Conservation (phyloP, 2,113 vertebrate species). For the Upupa epops region DNA sequence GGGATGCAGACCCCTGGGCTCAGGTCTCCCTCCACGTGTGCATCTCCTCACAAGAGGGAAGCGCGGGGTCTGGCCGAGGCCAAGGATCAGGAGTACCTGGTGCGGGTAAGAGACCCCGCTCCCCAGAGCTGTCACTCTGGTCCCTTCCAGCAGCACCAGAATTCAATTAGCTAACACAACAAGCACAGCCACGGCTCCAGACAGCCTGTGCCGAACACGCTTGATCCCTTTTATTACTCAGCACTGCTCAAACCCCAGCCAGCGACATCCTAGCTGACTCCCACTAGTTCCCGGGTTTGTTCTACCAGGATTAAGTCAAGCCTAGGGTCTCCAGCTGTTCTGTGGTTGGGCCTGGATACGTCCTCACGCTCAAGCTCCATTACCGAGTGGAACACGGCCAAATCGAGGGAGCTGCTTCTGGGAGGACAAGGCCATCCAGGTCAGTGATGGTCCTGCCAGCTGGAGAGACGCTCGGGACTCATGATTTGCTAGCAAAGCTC, state of each 20-base stretch:
- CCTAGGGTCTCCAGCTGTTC: constrained; percentile 64
- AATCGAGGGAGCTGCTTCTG: constrained; percentile 55
- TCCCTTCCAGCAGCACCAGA: constrained; percentile 56
- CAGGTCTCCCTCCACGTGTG: background rate
- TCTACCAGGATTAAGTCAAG: constrained; percentile 61
- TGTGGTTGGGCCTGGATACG: constrained; percentile 53
- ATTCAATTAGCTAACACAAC: constrained; percentile 66
- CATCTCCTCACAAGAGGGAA: background rate
- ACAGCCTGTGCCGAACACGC: constrained; percentile 43
- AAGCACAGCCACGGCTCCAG: constrained; percentile 47
- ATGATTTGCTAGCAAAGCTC: constrained; percentile 50
- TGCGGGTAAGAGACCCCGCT: background rate
- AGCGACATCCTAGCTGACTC: constrained; percentile 56
- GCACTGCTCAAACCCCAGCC: constrained; percentile 17
- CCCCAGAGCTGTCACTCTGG: constrained; percentile 51
- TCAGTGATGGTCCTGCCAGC: constrained; percentile 58
- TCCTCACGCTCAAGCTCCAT: constrained; percentile 60
- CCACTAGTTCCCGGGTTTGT: constrained; percentile 37
- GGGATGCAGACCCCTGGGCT: background rate
- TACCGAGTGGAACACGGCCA: constrained; percentile 68
- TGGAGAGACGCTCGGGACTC: constrained; percentile 46
- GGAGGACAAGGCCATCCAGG: constrained; percentile 59
- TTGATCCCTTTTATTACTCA: constrained; percentile 58
- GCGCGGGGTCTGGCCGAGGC: background rate
- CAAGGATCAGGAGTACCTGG: constrained; percentile 51